Percentiles rank a stretch among this genome's conserved stretches.
Evolutionary conservation across 2,888 invertebrate species (phyloP).

Genomic region (Meteorus cinctellus): DNA sequence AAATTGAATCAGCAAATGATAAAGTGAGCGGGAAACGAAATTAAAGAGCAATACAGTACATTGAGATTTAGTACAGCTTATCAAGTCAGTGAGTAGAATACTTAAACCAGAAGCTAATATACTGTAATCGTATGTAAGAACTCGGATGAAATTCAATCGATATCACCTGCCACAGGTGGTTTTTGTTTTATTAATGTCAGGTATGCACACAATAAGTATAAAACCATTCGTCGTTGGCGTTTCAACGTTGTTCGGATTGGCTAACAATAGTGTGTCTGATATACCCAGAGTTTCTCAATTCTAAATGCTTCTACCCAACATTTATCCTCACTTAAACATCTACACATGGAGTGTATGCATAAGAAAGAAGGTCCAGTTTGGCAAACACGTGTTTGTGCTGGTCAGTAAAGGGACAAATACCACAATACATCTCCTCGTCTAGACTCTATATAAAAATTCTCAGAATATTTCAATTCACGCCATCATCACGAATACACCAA

Average conservation of each 20-base stretch:
- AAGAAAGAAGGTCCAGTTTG: not conserved
- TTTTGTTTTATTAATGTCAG: conserved; percentile 61
- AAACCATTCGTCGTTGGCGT: conserved; percentile 8
- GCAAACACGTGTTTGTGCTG: not conserved
- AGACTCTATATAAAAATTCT: not conserved
- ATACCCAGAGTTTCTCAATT: conserved; percentile 26
- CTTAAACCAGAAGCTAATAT: not conserved
- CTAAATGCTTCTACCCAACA: not conserved
- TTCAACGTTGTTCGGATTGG: not conserved
- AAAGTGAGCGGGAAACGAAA: too few relatives aligned
- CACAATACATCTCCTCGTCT: not conserved
- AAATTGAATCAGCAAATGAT: too few relatives aligned
- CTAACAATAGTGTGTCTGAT: not conserved
- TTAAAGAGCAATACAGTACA: too few relatives aligned
- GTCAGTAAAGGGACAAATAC: not conserved
- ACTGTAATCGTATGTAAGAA: conserved; percentile 25
- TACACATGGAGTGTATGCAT: not conserved
- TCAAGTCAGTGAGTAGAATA: not conserved
- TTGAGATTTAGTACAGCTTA: not conserved
- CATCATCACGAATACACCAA: not conserved
- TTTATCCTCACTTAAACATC: not conserved
- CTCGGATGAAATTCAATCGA: conserved; percentile 42
- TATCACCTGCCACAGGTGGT: conserved; percentile 66
- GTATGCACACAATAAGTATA: conserved; percentile 27
- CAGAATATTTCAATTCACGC: not conserved